A percentile compares a stretch with the other conserved stretches of the same genome.
These are phyloP conservation scores for Muscina levida DNA, from an alignment of 2,888 invertebrate species.

Conservation along the genomic window DNA sequence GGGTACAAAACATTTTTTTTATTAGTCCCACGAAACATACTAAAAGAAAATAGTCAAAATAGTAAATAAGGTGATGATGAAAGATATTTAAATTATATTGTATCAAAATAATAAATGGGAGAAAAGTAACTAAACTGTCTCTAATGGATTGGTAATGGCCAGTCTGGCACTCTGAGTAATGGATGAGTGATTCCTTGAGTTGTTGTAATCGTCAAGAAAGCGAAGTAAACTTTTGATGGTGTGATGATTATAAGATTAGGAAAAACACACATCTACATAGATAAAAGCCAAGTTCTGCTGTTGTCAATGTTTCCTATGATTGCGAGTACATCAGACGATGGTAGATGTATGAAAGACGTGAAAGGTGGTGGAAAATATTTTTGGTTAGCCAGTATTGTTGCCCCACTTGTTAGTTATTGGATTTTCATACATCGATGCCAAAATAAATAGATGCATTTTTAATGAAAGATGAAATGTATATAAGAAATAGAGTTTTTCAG, in stretches of 20 bases:
- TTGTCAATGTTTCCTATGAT: constrained; percentile 33
- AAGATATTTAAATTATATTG: constrained; percentile 13
- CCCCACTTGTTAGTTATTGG: constrained; percentile 2
- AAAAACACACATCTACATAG: constrained; percentile 25
- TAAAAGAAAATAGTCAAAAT: background rate
- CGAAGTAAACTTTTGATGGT: background rate
- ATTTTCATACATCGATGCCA: background rate
- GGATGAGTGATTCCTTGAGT: constrained; percentile 43
- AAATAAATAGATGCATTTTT: too few relatives aligned
- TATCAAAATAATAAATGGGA: constrained; percentile 23
- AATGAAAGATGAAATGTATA: too few relatives aligned
- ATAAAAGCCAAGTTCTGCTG: constrained; percentile 37
- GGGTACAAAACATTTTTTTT: background rate
- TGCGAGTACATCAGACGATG: background rate
- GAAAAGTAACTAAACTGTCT: constrained; percentile 24
- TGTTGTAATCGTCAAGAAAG: constrained; percentile 11
- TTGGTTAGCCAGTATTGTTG: constrained; percentile 13
- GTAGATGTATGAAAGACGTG: background rate
- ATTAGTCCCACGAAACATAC: background rate
- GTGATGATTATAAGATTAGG: constrained; percentile 17
- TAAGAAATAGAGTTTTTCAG: too few relatives aligned
- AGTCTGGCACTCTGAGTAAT: constrained; percentile 35
- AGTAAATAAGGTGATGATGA: constrained; percentile 1
- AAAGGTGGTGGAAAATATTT: constrained; percentile 7
- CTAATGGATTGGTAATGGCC: constrained; percentile 30